Evolutionary conservation across 1,140 invertebrate species (phyloP), one percentile per base, ranked within the genome.

Genomic region (Lucilia sericata): DNA sequence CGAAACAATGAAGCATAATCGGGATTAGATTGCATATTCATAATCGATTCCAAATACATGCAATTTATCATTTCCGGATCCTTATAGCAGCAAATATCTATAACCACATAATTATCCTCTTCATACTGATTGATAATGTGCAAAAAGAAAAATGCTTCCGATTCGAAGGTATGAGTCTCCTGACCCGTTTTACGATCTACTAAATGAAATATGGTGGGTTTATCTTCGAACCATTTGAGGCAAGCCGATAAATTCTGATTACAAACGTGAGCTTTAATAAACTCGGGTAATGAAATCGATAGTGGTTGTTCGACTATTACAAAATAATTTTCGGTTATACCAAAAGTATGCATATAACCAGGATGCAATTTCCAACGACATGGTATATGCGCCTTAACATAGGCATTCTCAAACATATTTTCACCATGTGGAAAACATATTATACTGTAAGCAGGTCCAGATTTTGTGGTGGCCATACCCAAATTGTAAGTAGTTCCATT

Each of bases 111-210:
- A n/a, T 93, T 92, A 74, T 95, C 94, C 76, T 92, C 92, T 88
- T 97, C 97, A 88, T 95, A 98, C 82, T 96, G 94, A 91, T 98
- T 98, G 82, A 98, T 97, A 49, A 97, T 96, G 88, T 98, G 97
- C 3, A 98, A 92, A 86, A 95, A 97, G 88, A 98, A 98, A 85
- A 98, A 95, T 0, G 94, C 91, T 83, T 96, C 94, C 0, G 96
- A 93, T 25, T 94, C 88, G 88, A 94, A 96, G 74, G 93, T 94
- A 74, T 92, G 93, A 1, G 91, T 89, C 70, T 94, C 86, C 86
- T 93, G 91, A 2, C 95, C 95, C 36, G 92, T 94, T 82, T 92
- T 87, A 42, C 95, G 92, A 8, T 93, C 93, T 1, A 97, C 91
- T 0, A 97, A 91, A 85, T 96, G 94, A 86, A 98, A 94, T 60